Base-by-base conservation (phyloP, 2,797 vertebrate species). In the Hypotaenidia philippensis region DNA sequence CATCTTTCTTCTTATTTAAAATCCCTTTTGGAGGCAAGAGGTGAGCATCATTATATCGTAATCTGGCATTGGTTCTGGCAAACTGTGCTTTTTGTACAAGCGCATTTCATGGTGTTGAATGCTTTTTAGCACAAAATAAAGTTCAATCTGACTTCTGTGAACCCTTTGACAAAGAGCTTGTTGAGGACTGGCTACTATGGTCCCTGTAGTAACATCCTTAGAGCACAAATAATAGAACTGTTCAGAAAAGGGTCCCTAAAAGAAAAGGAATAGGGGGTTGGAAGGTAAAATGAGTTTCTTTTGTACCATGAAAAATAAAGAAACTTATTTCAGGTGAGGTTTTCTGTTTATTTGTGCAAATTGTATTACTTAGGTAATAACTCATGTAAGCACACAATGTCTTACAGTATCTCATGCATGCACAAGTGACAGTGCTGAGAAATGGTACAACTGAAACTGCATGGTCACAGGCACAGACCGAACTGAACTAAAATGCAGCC, bases 11-110 rank as follows among this genome's bases (percentile, higher is more conserved):
- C 27, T 81, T 7, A 50, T 74, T 61, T 77, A 63, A 79, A 81
- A 26, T 1, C 23, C 0, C 1, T 6, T 77, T 61, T 40, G 27
- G 27, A 1, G 18, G 10, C 57, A 7, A 61, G 5, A 3, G 38
- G 3, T 11, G 14, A 47, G 8, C 66, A 13, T 16, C 32, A 36
- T 5, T 6, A 21, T 47, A 21, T 9, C 7, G 10, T 66, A 21
- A 47, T 47, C 45, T 47, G 45, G 29, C 23, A 5, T 11, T 8
- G 3, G 5, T 9, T 20, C 26, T 84, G 27, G 19, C 45, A 90
- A 56, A 59, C 22, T 49, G 10, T 17, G 19, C 31, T 76, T 49
- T 60, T 36, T 78, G 17, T 53, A 31, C 15, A 26, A 27, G 18
- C 4, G 26, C 13, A 19, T 45, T 84, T 57, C 4, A 2, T 16